Evolutionary conservation across 2,888 invertebrate genomes (phyloP).

Genomic region (Lordiphosa andalusiaca): DNA sequence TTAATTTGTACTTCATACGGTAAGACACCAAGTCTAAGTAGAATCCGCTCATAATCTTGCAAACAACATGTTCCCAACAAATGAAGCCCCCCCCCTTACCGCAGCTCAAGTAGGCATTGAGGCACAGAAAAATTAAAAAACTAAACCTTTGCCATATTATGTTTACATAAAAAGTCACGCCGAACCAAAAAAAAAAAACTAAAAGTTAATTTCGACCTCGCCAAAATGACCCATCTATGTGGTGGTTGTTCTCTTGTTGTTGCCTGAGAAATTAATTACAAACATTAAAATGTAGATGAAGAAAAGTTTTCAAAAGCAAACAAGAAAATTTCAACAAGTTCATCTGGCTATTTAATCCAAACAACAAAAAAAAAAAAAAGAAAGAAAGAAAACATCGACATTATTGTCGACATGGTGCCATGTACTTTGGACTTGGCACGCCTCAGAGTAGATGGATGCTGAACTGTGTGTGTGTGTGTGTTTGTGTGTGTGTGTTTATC

Average conservation of each 20-base stretch:
- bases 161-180: constrained; percentile 61
- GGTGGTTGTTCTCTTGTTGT: too few relatives aligned
- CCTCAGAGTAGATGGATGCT: constrained; percentile 24
- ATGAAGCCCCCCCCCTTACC: too few relatives aligned
- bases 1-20: too few relatives aligned
- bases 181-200: constrained; percentile 9
- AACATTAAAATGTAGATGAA: constrained; percentile 45
- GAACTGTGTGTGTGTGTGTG: background rate
- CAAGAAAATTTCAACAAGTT: constrained; percentile 31
- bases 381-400: constrained; percentile 5
- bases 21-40: too few relatives aligned
- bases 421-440: constrained; percentile 21
- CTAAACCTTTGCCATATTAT: constrained; percentile 38
- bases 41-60: too few relatives aligned
- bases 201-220: constrained; percentile 5
- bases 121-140: background rate
- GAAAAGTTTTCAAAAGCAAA: constrained; percentile 33
- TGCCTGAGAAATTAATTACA: constrained; percentile 56
- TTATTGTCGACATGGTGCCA: constrained; percentile 12
- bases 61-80: constrained; percentile 9
- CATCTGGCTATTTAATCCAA: constrained; percentile 38
- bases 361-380: constrained; percentile 26
- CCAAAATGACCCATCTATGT: constrained; percentile 18
- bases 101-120: constrained; percentile 20
- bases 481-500: constrained; percentile 19